Evolutionary conservation across 2,113 vertebrate genomes (phyloP).

Genomic region (Solenodon paradoxus): DNA sequence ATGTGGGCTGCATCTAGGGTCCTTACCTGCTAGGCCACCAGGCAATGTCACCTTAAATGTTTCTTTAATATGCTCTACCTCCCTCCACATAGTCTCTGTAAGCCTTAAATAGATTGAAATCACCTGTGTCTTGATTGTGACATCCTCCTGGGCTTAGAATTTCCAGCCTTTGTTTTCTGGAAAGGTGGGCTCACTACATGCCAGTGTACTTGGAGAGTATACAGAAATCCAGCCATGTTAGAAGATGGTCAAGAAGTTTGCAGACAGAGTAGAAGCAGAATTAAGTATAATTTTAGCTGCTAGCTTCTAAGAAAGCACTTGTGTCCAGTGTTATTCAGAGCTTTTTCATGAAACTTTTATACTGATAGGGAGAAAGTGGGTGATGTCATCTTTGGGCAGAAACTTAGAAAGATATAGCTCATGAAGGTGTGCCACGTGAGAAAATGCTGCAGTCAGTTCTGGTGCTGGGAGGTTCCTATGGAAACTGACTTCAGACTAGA

Average conservation of each 20-base stretch:
- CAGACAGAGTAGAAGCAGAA: slow-evolving; percentile 26
- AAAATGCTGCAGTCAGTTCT: not conserved
- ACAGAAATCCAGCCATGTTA: not conserved
- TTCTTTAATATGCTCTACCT: not conserved
- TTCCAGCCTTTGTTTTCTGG: slow-evolving; percentile 10
- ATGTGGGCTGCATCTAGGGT: too few species aligned
- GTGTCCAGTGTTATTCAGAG: not conserved
- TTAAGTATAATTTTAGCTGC: slow-evolving; percentile 18
- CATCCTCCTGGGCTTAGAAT: not conserved
- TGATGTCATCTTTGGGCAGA: not conserved
- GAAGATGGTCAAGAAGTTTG: not conserved
- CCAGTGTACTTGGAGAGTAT: not conserved
- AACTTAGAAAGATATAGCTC: not conserved
- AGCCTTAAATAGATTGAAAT: not conserved
- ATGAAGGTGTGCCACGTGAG: not conserved
- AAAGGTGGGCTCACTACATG: not conserved
- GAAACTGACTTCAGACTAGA: not conserved
- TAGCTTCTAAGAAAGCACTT: not conserved
- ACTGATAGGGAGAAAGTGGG: not conserved
- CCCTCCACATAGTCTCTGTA: not conserved
- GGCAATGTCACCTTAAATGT: too few species aligned
- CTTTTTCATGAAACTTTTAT: not conserved
- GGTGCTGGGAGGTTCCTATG: not conserved
- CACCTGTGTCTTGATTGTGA: not conserved
- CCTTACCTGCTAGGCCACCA: too few species aligned